A percentile compares a stretch with the other conserved stretches of the same genome.
Evolutionary conservation across 2,797 vertebrate genomes (phyloP).

Genomic region (Alosa sapidissima): DNA sequence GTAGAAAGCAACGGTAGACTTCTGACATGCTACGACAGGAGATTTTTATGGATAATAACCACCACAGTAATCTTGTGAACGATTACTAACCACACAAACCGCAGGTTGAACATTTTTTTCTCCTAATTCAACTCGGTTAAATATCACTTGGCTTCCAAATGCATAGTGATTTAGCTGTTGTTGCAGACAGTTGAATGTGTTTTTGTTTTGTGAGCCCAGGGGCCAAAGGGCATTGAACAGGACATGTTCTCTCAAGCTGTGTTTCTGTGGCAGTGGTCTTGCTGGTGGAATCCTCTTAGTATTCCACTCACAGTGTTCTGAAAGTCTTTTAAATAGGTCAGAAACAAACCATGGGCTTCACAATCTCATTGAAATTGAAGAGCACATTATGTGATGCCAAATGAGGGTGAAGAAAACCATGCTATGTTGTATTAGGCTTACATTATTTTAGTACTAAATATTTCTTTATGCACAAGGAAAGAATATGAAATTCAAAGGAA

Average conservation of each 20-base stretch:
- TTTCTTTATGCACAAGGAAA: too few relatives aligned
- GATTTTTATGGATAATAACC: neutral
- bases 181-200: neutral
- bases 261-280: neutral
- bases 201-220: neutral
- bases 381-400: neutral
- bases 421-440: neutral
- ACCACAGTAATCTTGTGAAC: neutral
- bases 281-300: neutral
- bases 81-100: neutral
- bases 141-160: neutral
- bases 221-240: neutral
- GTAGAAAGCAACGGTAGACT: neutral
- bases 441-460: neutral
- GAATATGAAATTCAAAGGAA: too few relatives aligned
- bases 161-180: neutral
- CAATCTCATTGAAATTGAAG: neutral
- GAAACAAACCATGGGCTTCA: neutral
- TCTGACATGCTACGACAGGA: neutral
- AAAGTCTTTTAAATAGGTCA: neutral
- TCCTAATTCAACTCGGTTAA: neutral
- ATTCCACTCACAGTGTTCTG: neutral
- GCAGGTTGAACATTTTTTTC: neutral
- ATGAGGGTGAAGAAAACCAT: neutral
- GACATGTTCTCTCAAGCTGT: slow-evolving; percentile 9